Percentiles rank a stretch among this genome's conserved stretches.
Evolutionary conservation across 2,888 invertebrate species (phyloP).

Genomic region (Hyposoter didymator): DNA sequence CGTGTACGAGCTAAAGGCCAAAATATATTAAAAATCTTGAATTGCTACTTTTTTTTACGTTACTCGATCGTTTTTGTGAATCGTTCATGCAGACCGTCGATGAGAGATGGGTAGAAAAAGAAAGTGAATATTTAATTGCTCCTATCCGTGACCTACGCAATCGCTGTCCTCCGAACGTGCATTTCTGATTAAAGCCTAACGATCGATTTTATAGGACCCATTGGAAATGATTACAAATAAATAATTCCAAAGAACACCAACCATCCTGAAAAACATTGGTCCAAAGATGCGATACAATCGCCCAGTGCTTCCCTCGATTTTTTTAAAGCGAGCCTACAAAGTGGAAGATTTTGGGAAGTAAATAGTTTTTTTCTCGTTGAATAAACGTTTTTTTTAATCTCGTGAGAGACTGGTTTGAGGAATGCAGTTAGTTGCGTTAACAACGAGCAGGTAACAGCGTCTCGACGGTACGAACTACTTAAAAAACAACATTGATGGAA

Average conservation of each 20-base stretch:
- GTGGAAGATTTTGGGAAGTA: not conserved
- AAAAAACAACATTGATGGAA: not conserved
- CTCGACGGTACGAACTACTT: not conserved
- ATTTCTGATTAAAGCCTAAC: not conserved
- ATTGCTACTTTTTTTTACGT: not conserved
- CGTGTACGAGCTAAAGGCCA: not conserved
- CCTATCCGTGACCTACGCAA: not conserved
- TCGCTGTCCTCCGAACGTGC: not conserved
- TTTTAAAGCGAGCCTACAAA: not conserved
- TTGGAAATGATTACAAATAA: not conserved
- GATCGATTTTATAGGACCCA: not conserved
- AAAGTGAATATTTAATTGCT: not conserved
- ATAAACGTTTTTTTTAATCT: not conserved
- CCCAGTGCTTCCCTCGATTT: not conserved
- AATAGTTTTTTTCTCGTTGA: not conserved
- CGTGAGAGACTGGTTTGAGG: not conserved
- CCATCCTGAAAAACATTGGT: not conserved
- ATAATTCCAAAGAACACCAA: not conserved
- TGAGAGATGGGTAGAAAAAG: not conserved
- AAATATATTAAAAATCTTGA: not conserved
- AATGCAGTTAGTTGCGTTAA: too few species aligned
- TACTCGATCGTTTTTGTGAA: not conserved
- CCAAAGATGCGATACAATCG: not conserved
- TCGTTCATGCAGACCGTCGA: not conserved
- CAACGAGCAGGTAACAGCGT: not conserved